A percentile compares a stretch with the other conserved stretches of the same genome.
Evolutionary conservation across 2,797 vertebrate species (phyloP).

Genomic region (Discoglossus pictus): DNA sequence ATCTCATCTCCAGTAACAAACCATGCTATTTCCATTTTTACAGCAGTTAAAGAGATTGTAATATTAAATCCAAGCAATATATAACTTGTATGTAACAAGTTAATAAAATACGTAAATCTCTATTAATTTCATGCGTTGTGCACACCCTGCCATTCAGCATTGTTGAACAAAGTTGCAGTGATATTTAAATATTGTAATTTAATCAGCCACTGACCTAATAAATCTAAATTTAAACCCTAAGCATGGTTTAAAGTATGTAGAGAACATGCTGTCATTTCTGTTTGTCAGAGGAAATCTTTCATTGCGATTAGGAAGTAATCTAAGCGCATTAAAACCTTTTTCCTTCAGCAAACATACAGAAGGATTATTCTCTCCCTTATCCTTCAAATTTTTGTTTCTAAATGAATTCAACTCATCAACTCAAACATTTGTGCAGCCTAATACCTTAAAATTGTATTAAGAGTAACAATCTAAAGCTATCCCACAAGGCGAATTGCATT

Average conservation of each 20-base stretch:
- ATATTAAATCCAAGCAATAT: conserved; percentile 47
- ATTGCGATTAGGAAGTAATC: conserved; percentile 46
- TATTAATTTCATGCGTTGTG: conserved; percentile 53
- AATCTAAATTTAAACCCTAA: conserved; percentile 58
- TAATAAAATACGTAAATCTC: conserved; percentile 40
- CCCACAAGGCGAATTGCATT: neutral
- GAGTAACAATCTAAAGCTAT: conserved; percentile 17
- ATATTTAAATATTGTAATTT: conserved; percentile 58
- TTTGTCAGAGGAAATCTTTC: neutral
- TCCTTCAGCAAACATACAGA: conserved; percentile 42
- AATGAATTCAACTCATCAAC: conserved; percentile 35
- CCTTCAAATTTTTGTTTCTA: conserved; percentile 35
- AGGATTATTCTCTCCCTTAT: conserved; percentile 41
- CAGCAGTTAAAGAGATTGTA: neutral
- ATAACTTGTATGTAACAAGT: conserved; percentile 18
- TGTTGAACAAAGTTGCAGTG: conserved; percentile 45
- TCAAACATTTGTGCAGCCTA: conserved; percentile 24
- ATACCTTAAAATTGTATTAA: conserved; percentile 36
- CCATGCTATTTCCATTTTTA: neutral
- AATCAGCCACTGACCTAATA: conserved; percentile 49
- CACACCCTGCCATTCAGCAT: conserved; percentile 45
- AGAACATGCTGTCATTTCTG: neutral
- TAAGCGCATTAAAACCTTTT: conserved; percentile 43
- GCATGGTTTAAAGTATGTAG: conserved; percentile 24
- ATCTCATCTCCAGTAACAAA: neutral